These are phyloP conservation scores for Dallia pectoralis DNA, from an alignment of 2,797 vertebrate genomes.

Conservation along the genomic window DNA sequence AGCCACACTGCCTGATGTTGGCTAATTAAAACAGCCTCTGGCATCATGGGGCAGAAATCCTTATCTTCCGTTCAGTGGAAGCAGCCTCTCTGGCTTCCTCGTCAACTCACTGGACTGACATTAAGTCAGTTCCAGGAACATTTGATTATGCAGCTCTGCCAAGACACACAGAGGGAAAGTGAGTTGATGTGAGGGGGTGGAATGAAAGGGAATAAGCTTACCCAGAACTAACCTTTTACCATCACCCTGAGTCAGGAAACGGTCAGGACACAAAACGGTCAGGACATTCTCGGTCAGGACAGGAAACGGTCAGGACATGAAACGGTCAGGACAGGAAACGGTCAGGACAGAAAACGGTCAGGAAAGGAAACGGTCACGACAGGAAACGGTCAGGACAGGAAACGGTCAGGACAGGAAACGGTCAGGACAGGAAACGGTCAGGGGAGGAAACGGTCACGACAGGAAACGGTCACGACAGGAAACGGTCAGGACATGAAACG, in stretches of 20 bases:
- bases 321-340: no score
- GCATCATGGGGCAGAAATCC: conserved; percentile 36
- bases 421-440: no score
- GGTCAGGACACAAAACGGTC: no score
- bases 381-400: no score
- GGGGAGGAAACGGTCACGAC: no score
- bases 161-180: conserved; percentile 34
- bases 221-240: background rate
- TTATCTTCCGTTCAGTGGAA: conserved; percentile 41
- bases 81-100: conserved; percentile 25
- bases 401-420: no score
- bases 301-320: no score
- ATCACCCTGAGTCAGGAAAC: conserved; percentile 1
- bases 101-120: conserved; percentile 22
- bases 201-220: background rate
- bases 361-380: no score
- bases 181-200: background rate
- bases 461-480: no score
- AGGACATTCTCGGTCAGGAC: no score
- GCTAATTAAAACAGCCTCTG: conserved; percentile 50
- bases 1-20: background rate
- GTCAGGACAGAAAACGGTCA: no score
- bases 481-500: no score
- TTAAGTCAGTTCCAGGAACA: conserved; percentile 56
- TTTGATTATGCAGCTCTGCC: conserved; percentile 49